These are phyloP conservation scores for Trissolcus basalis DNA, from an alignment of 1,140 invertebrate species.

Conservation along the genomic window DNA sequence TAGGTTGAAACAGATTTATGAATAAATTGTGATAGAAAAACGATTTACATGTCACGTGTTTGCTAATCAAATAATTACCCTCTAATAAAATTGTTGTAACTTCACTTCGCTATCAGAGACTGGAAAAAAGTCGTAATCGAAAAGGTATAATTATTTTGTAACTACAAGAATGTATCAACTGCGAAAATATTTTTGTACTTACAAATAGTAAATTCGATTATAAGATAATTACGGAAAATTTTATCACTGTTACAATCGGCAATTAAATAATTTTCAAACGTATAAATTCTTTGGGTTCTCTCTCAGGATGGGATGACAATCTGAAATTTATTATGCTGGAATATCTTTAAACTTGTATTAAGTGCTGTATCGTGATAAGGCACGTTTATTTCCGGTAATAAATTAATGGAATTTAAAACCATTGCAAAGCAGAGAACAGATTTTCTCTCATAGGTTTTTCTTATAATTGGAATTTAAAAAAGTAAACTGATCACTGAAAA, in stretches of 20 bases:
- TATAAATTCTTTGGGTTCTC: conserved; percentile 7
- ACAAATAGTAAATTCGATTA: no score
- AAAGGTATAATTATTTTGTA: no score
- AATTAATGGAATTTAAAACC: conserved; percentile 20
- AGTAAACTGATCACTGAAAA: no score
- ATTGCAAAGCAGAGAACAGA: not conserved
- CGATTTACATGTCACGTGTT: no score
- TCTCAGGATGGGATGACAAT: conserved; percentile 6
- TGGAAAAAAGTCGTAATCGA: not conserved
- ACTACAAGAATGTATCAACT: no score
- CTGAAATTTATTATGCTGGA: conserved; percentile 16
- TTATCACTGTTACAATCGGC: not conserved
- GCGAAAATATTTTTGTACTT: no score
- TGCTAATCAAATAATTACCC: no score
- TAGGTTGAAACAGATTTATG: not conserved
- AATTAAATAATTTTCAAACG: conserved; percentile 7
- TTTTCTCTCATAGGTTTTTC: no score
- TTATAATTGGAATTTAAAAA: no score
- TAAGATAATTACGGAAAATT: no score
- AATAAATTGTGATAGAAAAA: not conserved
- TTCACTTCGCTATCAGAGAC: not conserved
- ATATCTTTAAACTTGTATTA: conserved; percentile 6
- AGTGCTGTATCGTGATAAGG: conserved; percentile 18
- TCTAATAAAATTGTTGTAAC: not conserved
- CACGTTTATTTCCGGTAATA: conserved; percentile 21